These are phyloP conservation scores for Ernsta delagoae DNA, from an alignment of 2,888 invertebrate species.

Conservation along the genomic window DNA sequence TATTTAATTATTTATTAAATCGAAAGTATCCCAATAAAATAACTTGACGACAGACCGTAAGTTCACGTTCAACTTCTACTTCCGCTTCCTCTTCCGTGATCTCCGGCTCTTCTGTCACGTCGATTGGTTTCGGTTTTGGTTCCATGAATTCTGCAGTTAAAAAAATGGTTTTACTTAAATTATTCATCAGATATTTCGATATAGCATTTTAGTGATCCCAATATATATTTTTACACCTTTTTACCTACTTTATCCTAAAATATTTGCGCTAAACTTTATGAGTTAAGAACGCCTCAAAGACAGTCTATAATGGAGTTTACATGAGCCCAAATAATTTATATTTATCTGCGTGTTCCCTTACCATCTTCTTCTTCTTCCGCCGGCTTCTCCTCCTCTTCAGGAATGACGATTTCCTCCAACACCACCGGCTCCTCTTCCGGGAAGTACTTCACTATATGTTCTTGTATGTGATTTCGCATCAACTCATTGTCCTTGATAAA, in stretches of 20 bases:
- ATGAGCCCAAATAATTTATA: no score
- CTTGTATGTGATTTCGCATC: conserved; percentile 85
- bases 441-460: conserved; percentile 85
- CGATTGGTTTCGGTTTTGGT: conserved; percentile 40
- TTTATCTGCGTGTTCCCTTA: conserved; percentile 31
- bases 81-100: conserved; percentile 62
- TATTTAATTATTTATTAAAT: no score
- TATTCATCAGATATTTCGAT: no score
- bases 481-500: conserved; percentile 85
- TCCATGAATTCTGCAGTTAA: conserved; percentile 53
- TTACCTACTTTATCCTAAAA: no score
- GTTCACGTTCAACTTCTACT: conserved; percentile 61
- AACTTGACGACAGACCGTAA: conserved; percentile 55
- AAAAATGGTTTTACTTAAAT: no score
- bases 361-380: conserved; percentile 63
- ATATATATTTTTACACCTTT: no score
- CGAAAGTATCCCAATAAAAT: no score
- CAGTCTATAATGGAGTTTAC: no score
- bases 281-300: no score
- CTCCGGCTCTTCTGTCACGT: conserved; percentile 43
- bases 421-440: conserved; percentile 81
- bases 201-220: no score
- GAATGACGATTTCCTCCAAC: conserved; percentile 71
- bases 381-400: conserved; percentile 62
- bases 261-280: no score